phyloP scores from a whole-genome alignment of 2,888 invertebrate species.

The Smittia aterrima region DNA sequence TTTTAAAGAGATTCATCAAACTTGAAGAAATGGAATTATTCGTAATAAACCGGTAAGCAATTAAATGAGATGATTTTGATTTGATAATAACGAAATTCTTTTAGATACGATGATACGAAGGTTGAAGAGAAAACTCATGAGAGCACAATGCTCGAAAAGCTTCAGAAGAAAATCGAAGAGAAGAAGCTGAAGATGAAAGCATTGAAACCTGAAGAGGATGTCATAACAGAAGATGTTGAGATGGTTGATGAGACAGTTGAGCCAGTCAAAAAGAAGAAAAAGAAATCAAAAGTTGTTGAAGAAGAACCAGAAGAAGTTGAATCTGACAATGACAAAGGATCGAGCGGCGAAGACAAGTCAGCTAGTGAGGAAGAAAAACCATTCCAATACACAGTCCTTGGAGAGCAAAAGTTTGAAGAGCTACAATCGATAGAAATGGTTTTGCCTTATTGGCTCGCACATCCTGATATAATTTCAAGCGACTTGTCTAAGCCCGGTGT shows the following conservation, averaged over 20 bases:
- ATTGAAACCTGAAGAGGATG: constrained; percentile 46
- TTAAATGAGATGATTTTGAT: constrained; percentile 42
- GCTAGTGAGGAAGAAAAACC: constrained; percentile 46
- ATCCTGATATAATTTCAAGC: constrained; percentile 75
- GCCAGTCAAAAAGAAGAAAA: constrained; percentile 42
- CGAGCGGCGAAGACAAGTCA: constrained; percentile 46
- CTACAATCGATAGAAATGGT: constrained; percentile 67
- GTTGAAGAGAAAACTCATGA: constrained; percentile 56
- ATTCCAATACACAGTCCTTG: constrained; percentile 63
- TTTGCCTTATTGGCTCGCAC: constrained; percentile 82
- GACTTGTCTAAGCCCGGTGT: constrained; percentile 61
- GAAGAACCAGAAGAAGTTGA: neutral
- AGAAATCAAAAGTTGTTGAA: constrained; percentile 9
- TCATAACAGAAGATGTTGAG: constrained; percentile 41
- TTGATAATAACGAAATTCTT: constrained; percentile 23
- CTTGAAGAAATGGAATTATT: constrained; percentile 63
- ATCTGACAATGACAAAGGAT: constrained; percentile 45
- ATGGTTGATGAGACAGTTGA: constrained; percentile 43
- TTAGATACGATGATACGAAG: constrained; percentile 56
- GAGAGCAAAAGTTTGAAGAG: constrained; percentile 61
- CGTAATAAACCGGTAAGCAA: constrained; percentile 64
- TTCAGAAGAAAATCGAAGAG: constrained; percentile 62
- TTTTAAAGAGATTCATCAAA: neutral
- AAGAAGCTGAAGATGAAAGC: constrained; percentile 49
- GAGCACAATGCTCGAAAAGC: constrained; percentile 58